Conservation (phyloP, 1,140 invertebrate genomes). For the Neomicropteryx cornuta region DNA sequence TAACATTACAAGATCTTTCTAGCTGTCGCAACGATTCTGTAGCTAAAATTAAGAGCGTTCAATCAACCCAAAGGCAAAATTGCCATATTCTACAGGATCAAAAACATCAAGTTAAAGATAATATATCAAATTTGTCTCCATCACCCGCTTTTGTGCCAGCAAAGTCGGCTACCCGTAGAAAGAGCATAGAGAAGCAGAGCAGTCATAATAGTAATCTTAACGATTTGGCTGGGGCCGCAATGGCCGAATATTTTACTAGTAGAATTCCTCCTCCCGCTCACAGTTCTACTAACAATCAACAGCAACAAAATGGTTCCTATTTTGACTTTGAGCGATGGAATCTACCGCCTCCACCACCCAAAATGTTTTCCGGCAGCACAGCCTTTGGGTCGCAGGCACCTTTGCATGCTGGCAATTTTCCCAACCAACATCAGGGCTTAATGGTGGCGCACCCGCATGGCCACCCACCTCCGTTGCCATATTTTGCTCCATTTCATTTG, state of each 20-base stretch:
- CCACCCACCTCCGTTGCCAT: constrained; percentile 50
- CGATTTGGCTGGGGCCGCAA: constrained; percentile 37
- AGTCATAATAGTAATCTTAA: constrained; percentile 34
- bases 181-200: constrained; percentile 39
- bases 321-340: constrained; percentile 67
- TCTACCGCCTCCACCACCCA: constrained; percentile 48
- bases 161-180: constrained; percentile 34
- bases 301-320: constrained; percentile 54
- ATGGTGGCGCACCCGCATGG: constrained; percentile 48
- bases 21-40: constrained; percentile 62
- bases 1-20: constrained; percentile 55
- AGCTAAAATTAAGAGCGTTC: constrained; percentile 62
- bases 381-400: constrained; percentile 43
- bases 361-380: constrained; percentile 49
- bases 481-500: constrained; percentile 59
- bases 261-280: constrained; percentile 61
- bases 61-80: constrained; percentile 46
- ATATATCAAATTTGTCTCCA: constrained; percentile 24
- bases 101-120: constrained; percentile 34
- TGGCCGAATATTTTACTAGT: constrained; percentile 44
- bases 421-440: constrained; percentile 51
- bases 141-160: constrained; percentile 17
- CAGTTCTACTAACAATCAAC: constrained; percentile 48
- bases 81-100: constrained; percentile 43
- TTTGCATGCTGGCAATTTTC: constrained; percentile 44